These are phyloP conservation scores for Synergus gifuensis DNA, from an alignment of 2,888 invertebrate species.

Conservation along the genomic window DNA sequence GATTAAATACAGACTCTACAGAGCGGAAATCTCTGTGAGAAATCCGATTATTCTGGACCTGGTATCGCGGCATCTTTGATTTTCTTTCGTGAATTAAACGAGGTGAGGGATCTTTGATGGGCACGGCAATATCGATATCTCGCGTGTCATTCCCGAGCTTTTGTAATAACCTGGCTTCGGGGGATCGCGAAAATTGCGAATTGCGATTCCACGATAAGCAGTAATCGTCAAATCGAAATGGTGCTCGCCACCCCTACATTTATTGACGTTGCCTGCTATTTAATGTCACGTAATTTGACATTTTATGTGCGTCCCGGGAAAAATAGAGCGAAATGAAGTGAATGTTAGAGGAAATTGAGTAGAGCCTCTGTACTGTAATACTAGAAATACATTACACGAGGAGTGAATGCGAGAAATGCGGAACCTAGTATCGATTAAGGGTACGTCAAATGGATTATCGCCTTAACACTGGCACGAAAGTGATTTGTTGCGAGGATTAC, in stretches of 20 bases:
- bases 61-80: neutral
- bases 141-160: conserved; percentile 6
- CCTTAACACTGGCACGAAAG: conserved; percentile 39
- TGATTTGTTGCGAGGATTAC: conserved; percentile 32
- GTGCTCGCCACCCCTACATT: neutral
- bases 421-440: conserved; percentile 37
- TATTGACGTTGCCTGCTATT: conserved; percentile 25
- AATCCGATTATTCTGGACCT: conserved; percentile 1
- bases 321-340: neutral
- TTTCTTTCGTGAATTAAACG: neutral
- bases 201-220: conserved; percentile 34
- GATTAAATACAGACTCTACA: conserved; percentile 8
- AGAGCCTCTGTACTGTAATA: neutral
- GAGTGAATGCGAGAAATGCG: conserved; percentile 20
- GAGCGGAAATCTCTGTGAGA: neutral
- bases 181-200: conserved; percentile 30
- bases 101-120: neutral
- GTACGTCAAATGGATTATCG: conserved; percentile 39
- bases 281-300: conserved; percentile 32
- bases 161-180: conserved; percentile 8
- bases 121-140: conserved; percentile 32
- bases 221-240: conserved; percentile 27
- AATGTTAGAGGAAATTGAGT: conserved; percentile 11
- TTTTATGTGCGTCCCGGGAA: neutral
- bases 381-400: conserved; percentile 2